phyloP scores from a whole-genome alignment of 2,888 invertebrate species.

The Eilema griseolum region DNA sequence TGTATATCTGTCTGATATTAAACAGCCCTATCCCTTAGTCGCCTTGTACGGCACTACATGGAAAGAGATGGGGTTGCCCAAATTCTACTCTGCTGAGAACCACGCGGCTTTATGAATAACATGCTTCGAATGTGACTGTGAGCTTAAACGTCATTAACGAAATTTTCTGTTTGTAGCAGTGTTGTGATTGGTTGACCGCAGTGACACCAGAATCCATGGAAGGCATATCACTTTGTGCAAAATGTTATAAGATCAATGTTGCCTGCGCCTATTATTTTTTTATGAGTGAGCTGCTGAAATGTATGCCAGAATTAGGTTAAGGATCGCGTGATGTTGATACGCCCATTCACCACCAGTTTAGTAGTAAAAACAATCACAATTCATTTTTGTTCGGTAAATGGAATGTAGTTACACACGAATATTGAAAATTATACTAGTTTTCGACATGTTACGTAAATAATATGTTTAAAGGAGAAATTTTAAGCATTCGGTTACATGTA shows the following conservation, averaged over 20 bases:
- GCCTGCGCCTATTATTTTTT: conserved; percentile 80
- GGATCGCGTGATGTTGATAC: conserved; percentile 74
- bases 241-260: not conserved
- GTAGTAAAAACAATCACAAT: conserved; percentile 66
- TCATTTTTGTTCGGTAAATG: conserved; percentile 50
- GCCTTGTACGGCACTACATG: too few relatives aligned
- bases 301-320: conserved; percentile 84
- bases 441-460: conserved; percentile 7
- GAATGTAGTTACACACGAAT: conserved; percentile 31
- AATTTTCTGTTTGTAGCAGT: not conserved
- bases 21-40: too few relatives aligned
- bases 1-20: too few relatives aligned
- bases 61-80: too few relatives aligned
- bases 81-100: too few relatives aligned
- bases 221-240: not conserved
- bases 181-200: not conserved
- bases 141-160: too few relatives aligned
- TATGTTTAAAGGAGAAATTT: not conserved
- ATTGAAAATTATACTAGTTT: conserved; percentile 21
- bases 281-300: conserved; percentile 84
- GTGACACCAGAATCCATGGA: not conserved
- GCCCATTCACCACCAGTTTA: conserved; percentile 66
- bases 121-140: too few relatives aligned
- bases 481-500: not conserved
- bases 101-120: too few relatives aligned